Evolutionary conservation across 2,113 vertebrate species (phyloP).

Genomic region (Eubucco bourcierii): DNA sequence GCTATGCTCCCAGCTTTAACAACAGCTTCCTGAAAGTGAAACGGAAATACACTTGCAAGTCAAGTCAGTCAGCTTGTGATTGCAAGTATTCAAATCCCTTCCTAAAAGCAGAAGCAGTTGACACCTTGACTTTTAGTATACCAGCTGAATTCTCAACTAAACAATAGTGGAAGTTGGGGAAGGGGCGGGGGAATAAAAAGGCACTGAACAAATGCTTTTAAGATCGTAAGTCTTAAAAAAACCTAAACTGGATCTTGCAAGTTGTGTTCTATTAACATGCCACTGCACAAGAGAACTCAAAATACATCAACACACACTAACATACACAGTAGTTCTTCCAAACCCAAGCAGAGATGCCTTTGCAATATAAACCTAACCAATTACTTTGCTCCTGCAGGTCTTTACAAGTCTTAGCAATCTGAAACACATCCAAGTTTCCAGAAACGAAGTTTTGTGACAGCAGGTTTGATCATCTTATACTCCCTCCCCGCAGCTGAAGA

Average conservation of each 20-base stretch:
- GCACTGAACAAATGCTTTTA: neutral
- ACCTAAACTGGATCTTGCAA: neutral
- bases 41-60: constrained; percentile 46
- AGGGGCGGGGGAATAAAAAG: neutral
- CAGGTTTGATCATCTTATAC: neutral
- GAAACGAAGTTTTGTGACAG: neutral
- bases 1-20: neutral
- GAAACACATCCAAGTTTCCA: neutral
- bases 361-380: neutral
- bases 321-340: neutral
- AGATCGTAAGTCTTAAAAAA: neutral
- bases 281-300: neutral
- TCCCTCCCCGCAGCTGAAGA: neutral
- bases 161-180: neutral
- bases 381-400: neutral
- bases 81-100: constrained; percentile 40
- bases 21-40: constrained; percentile 55
- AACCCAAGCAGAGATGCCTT: neutral
- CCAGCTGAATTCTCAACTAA: neutral
- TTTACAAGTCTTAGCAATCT: neutral
- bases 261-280: neutral
- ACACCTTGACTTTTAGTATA: constrained; percentile 3
- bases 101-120: constrained; percentile 32
- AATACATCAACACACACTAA: neutral
- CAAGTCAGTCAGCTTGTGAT: constrained; percentile 32